Percentiles rank a stretch among this genome's conserved stretches.
These are phyloP conservation scores for Lycia hirtaria DNA, from an alignment of 2,888 invertebrate species.

Conservation along the genomic window DNA sequence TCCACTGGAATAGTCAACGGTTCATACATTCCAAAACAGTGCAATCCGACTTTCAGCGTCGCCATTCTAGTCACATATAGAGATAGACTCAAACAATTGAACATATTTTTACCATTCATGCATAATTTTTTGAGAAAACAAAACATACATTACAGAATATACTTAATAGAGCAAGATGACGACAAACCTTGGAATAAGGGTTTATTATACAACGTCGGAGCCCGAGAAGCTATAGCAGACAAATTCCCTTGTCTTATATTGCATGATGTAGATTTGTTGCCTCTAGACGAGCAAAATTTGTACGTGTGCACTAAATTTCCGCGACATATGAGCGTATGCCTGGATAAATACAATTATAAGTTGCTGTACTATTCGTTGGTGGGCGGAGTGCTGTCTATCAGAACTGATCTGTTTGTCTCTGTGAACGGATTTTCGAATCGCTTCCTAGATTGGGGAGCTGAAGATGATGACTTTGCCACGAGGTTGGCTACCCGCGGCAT, in stretches of 20 bases:
- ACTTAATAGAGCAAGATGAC: constrained; percentile 90
- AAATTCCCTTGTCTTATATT: constrained; percentile 67
- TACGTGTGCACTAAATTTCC: neutral
- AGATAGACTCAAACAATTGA: neutral
- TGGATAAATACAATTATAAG: neutral
- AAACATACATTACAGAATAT: constrained; percentile 77
- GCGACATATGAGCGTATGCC: neutral
- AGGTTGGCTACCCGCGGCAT: neutral
- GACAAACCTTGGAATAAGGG: constrained; percentile 91
- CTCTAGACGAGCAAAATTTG: constrained; percentile 70
- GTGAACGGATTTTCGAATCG: constrained; percentile 1
- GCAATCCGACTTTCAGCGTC: neutral
- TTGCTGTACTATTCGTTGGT: neutral
- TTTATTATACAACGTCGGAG: constrained; percentile 72
- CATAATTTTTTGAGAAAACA: constrained; percentile 7
- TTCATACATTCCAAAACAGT: neutral
- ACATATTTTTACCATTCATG: neutral
- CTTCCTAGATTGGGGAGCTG: neutral
- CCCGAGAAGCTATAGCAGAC: neutral
- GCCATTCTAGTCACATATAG: neutral
- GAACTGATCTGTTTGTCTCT: neutral
- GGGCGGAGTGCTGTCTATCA: neutral
- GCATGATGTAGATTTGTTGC: constrained; percentile 93
- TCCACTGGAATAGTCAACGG: neutral
- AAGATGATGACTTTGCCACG: constrained; percentile 1